Conservation (phyloP, 2,113 vertebrate species). For the Ammodytes dubius region DNA sequence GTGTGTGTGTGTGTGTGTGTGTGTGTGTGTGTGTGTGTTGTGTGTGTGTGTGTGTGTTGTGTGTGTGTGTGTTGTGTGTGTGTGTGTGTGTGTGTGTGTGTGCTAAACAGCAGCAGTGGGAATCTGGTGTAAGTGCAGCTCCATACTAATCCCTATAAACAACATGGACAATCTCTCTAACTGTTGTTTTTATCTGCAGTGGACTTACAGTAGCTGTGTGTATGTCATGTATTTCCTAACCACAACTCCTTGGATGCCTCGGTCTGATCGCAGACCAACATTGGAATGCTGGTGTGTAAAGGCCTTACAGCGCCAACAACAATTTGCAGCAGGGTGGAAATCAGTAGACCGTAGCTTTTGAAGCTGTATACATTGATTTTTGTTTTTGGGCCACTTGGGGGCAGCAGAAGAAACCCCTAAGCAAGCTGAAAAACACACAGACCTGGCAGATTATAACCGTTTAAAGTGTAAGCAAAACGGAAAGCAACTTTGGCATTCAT, state of each 20-base stretch:
- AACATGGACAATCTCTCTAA: not conserved
- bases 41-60: not conserved
- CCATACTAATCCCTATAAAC: constrained; percentile 1
- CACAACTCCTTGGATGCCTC: not conserved
- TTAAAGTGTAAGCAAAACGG: not conserved
- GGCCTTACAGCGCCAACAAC: not conserved
- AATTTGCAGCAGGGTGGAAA: not conserved
- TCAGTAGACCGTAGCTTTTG: not conserved
- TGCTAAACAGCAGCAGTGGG: no score
- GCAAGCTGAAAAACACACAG: not conserved
- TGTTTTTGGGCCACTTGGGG: not conserved
- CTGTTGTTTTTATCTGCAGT: not conserved
- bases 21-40: not conserved
- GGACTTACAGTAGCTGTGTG: not conserved
- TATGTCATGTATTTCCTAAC: not conserved
- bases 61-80: not conserved
- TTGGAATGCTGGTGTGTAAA: not conserved
- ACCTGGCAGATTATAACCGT: not conserved
- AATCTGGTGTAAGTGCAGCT: not conserved
- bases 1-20: constrained; percentile 9
- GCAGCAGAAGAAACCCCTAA: not conserved
- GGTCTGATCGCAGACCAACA: not conserved
- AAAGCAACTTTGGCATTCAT: not conserved
- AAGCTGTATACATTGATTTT: not conserved
- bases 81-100: not conserved